Evolutionary conservation across 2,888 invertebrate species (phyloP).

Genomic region (Phragmatobia fuliginosa): DNA sequence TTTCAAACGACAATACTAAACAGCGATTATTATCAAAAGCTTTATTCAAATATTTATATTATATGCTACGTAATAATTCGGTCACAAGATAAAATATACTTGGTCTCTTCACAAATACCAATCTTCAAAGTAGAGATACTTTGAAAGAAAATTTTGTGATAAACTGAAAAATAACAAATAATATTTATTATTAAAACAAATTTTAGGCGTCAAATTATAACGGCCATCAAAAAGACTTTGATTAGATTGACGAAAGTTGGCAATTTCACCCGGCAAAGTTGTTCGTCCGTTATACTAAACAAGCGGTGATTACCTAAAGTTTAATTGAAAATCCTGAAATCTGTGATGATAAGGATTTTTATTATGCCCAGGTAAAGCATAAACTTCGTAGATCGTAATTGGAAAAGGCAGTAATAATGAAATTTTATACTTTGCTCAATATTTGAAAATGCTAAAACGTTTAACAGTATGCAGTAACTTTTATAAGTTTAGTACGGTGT

Average conservation of each 20-base stretch:
- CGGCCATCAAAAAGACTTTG: conserved; percentile 58
- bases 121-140: neutral
- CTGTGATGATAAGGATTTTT: conserved; percentile 69
- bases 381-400: conserved; percentile 63
- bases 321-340: conserved; percentile 71
- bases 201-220: conserved; percentile 48
- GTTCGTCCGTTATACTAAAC: conserved; percentile 60
- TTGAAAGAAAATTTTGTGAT: neutral
- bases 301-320: conserved; percentile 71
- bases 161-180: conserved; percentile 5
- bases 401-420: conserved; percentile 59
- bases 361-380: conserved; percentile 66
- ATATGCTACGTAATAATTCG: neutral
- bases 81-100: neutral
- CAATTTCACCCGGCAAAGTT: conserved; percentile 55
- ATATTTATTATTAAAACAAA: conserved; percentile 24
- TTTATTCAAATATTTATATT: neutral
- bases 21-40: neutral
- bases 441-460: conserved; percentile 25
- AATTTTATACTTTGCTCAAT: conserved; percentile 45
- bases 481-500: neutral
- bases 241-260: conserved; percentile 64
- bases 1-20: neutral
- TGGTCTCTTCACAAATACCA: neutral
- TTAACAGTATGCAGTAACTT: neutral